Evolutionary conservation across 2,797 vertebrate species (phyloP), one percentile per base, ranked within the genome.

Genomic region (Echeneis naucrates): DNA sequence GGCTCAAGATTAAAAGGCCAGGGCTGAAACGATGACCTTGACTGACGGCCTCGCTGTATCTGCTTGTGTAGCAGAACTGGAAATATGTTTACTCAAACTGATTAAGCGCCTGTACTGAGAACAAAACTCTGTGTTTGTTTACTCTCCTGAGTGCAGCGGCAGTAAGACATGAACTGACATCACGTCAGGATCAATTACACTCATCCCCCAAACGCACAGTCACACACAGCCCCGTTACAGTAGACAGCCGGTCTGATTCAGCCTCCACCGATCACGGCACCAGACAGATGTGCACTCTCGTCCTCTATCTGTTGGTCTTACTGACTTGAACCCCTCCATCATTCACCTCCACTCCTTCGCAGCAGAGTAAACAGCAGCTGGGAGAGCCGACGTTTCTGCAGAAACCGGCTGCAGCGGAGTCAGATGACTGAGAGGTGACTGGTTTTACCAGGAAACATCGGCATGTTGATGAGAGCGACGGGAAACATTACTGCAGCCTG

Each of bases 351-450:
- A 0, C 70, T 53, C 52, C 67, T 26, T 52, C 63, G 35, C 75
- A 45, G 68, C 62, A 21, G 65, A 11, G 45, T 73, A 72, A 89
- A 80, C 82, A 83, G 80, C 83, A 81, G 83, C 84, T 83, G 87
- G n/a, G 69, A 38, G 26, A 17, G 33, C 32, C 19, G 19, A 64
- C 79, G 16, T 75, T 14, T 17, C 24, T 1, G 33, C 57, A 1
- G 72, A 55, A 67, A 87, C 47, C 83, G 51, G 77, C 82, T 78
- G 77, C 79, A 70, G 75, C 77, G 40, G 51, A 64, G 78, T 70
- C 51, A 35, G 65, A 73, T 56, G 79, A 78, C 66, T 57, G 72
- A 76, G 69, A 73, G 72, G 65, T 73, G 76, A 68, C 75, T 54
- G 55, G 57, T 74, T 48, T 16, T 9, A 69, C 54, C 55, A 19